phyloP scores from a whole-genome alignment of 1,140 invertebrate species.

The Dreissena rostriformis region DNA sequence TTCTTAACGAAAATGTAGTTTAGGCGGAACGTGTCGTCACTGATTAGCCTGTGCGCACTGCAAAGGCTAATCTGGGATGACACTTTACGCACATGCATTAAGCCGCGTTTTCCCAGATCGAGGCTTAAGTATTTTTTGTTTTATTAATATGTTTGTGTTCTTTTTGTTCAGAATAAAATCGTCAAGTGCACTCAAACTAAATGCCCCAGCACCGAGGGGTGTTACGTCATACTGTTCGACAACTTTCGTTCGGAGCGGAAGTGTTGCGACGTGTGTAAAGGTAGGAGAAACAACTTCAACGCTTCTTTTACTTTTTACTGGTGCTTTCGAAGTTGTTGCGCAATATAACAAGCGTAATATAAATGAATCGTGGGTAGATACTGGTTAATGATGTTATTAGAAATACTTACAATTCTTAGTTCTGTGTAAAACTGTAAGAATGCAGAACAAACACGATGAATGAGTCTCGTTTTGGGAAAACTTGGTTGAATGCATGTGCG shows the following conservation, averaged over 20 bases:
- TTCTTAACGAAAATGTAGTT: too few relatives aligned
- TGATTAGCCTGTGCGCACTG: too few relatives aligned
- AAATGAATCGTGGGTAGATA: neutral
- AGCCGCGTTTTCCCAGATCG: too few relatives aligned
- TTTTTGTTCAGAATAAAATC: constrained; percentile 64
- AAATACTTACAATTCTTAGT: too few relatives aligned
- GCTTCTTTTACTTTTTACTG: neutral
- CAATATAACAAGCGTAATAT: neutral
- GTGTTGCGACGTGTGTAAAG: constrained; percentile 76
- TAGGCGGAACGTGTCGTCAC: too few relatives aligned
- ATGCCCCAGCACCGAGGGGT: constrained; percentile 72
- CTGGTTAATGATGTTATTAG: neutral
- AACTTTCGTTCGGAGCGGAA: constrained; percentile 60
- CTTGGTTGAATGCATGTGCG: too few relatives aligned
- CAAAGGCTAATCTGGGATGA: too few relatives aligned
- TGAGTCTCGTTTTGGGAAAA: too few relatives aligned
- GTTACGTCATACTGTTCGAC: constrained; percentile 73
- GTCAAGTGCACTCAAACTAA: constrained; percentile 67
- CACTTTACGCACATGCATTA: too few relatives aligned
- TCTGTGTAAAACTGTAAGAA: too few relatives aligned
- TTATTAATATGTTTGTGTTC: constrained; percentile 3
- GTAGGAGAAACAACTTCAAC: constrained; percentile 35
- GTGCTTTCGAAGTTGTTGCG: neutral
- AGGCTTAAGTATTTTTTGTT: too few relatives aligned
- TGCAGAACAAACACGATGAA: too few relatives aligned